Evolutionary conservation across 2,888 invertebrate genomes (phyloP).

Genomic region (Aromia moschata): DNA sequence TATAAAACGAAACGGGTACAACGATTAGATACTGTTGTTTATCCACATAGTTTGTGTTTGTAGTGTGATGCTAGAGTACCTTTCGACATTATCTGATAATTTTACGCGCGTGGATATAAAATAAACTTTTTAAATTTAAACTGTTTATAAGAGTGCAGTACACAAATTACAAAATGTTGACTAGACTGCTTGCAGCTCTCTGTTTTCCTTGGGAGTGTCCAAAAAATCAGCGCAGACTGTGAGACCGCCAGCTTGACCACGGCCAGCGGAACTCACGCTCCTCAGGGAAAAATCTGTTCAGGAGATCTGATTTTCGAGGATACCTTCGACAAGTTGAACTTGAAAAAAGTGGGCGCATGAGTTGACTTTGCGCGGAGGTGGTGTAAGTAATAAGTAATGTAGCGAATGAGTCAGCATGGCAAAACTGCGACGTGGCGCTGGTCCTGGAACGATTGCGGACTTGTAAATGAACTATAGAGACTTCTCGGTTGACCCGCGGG

Average conservation of each 20-base stretch:
- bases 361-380: conserved; percentile 68
- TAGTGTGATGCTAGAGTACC: too few species aligned
- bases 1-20: too few species aligned
- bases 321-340: conserved; percentile 69
- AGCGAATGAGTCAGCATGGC: too few species aligned
- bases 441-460: too few species aligned
- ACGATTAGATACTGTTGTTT: neutral
- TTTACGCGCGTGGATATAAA: too few species aligned
- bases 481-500: too few species aligned
- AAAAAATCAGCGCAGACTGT: conserved; percentile 8
- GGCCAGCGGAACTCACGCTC: conserved; percentile 31
- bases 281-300: conserved; percentile 58
- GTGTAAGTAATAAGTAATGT: too few species aligned
- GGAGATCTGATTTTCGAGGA: conserved; percentile 72
- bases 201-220: neutral
- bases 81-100: too few species aligned
- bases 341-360: conserved; percentile 74
- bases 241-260: conserved; percentile 28
- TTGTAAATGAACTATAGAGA: too few species aligned
- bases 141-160: too few species aligned
- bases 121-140: too few species aligned
- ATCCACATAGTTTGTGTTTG: neutral
- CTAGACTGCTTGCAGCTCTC: neutral
- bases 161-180: neutral
- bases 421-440: too few species aligned